A percentile compares a stretch with the other conserved stretches of the same genome.
Evolutionary conservation across 2,113 vertebrate genomes (phyloP).

Genomic region (Gallinago undulata): DNA sequence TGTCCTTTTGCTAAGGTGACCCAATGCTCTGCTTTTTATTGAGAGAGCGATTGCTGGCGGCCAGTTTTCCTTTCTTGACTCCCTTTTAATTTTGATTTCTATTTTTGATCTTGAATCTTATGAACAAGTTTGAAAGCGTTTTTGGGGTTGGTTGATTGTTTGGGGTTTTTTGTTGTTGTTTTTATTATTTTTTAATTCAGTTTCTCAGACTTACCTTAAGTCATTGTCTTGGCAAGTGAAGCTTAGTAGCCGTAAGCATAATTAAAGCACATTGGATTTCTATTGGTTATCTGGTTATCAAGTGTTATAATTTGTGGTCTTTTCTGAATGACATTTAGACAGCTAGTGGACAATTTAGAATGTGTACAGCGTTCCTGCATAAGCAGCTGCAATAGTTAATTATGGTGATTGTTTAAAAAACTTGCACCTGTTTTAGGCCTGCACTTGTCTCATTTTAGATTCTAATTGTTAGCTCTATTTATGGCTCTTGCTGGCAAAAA

Average conservation of each 20-base stretch:
- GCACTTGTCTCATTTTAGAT: background rate
- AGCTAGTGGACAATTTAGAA: background rate
- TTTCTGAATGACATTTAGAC: background rate
- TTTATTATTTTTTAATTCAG: background rate
- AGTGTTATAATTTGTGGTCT: background rate
- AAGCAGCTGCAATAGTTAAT: background rate
- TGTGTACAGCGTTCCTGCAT: background rate
- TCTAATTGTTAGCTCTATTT: background rate
- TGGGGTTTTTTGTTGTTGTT: background rate
- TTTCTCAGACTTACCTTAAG: background rate
- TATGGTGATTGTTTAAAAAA: background rate
- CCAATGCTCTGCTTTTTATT: background rate
- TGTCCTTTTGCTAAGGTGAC: background rate
- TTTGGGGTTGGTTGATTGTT: background rate
- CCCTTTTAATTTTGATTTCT: background rate
- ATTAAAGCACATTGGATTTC: background rate
- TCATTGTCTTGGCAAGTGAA: background rate
- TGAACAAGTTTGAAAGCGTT: background rate
- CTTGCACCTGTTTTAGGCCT: background rate
- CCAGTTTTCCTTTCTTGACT: background rate
- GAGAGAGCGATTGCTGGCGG: background rate
- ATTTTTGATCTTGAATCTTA: background rate
- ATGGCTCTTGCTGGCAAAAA: background rate
- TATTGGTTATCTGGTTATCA: background rate
- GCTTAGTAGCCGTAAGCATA: background rate